Base-by-base conservation (phyloP, 2,888 invertebrate genomes). In the Alsophila aescularia region DNA sequence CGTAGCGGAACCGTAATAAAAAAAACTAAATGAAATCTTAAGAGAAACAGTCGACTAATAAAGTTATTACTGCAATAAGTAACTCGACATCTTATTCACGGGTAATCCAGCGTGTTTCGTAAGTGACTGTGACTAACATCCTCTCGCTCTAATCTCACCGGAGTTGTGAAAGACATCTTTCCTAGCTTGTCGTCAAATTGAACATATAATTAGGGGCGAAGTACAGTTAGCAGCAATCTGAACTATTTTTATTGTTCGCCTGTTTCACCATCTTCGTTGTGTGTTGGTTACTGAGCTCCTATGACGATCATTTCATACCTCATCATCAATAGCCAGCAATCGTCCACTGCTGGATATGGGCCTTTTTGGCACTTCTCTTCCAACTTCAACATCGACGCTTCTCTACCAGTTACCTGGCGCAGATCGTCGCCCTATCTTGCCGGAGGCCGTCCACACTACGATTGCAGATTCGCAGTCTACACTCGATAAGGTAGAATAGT, bases 141-240 rank as follows among this genome's bases (percentile, higher is more conserved):
- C 45, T 64, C 52, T 58, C 39, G 41, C 66, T 62, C 65, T 65
- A 64, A 73, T 72, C 65, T 68, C 15, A 57, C 62, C 67, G 62
- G 58, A 67, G 63, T 62, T 65, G 70, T 75, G 70, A 66, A 74
- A 76, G 71, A 70, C 59, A 60, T 59, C 44, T 57, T 52, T 67
- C 63, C 47, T 24, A 29, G 56, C 37, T 64, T 75, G 75, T 76
- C 73, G 71, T 72, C 73, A 77, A 72, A 73, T 73, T 72, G 77
- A 74, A 77, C 75, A 72, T 66, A 80, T 83, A 81, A 87, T 87
- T 85, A 85, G 79, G 80, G 74, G 60, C 79, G 70, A 72, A 68
- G 71, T 74, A 72, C 64, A 70, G 73, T 64, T 52, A 57, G 55
- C 47, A 52, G 12, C 44, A 39, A 51, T 49, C 37, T 39, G 8